Evolutionary conservation across 2,113 vertebrate species (phyloP).

Genomic region (Leiothrix lutea): DNA sequence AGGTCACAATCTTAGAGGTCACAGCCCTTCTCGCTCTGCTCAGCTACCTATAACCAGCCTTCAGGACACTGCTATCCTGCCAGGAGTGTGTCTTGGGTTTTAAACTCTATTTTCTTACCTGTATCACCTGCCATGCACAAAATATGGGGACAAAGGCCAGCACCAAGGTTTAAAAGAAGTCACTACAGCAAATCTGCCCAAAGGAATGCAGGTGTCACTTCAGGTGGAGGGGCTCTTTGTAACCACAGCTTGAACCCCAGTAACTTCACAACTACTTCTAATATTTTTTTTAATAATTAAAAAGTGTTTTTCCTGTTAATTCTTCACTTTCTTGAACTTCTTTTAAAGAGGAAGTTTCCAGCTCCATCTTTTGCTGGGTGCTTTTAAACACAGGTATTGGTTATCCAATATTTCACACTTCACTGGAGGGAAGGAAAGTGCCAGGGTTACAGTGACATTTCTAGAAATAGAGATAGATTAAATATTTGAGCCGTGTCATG

Average conservation of each 20-base stretch:
- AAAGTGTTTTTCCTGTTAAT: neutral
- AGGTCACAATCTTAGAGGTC: neutral
- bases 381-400: no score
- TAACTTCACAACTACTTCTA: neutral
- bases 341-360: neutral
- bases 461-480: constrained; percentile 58
- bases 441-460: constrained; percentile 37
- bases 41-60: neutral
- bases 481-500: neutral
- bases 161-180: neutral
- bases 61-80: neutral
- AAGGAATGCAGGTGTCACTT: neutral
- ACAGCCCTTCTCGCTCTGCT: neutral
- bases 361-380: neutral
- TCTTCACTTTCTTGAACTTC: neutral
- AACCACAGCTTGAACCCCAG: neutral
- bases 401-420: neutral
- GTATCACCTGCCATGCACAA: neutral
- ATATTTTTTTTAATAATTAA: fast-evolving
- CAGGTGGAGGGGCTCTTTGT: neutral
- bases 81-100: neutral
- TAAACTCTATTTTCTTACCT: neutral
- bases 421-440: neutral
- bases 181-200: neutral
- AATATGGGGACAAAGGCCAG: neutral